phyloP scores from a whole-genome alignment of 1,140 invertebrate genomes.

The Pogonomyrmex barbatus region DNA sequence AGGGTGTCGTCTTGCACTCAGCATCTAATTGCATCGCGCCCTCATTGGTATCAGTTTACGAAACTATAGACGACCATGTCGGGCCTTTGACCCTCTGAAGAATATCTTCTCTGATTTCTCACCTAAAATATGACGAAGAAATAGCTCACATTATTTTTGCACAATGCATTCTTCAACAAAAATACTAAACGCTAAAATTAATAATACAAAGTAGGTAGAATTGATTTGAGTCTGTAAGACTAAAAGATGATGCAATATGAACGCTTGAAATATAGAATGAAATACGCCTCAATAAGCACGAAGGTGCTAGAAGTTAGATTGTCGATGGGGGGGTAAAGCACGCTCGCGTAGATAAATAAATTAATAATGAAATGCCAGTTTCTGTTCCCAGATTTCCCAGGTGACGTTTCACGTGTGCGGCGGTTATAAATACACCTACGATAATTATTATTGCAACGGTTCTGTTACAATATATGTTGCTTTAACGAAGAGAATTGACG shows the following conservation, averaged over 20 bases:
- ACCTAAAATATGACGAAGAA: slow-evolving; percentile 12
- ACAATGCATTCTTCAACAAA: background rate
- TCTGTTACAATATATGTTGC: slow-evolving; percentile 56
- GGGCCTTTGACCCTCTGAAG: slow-evolving; percentile 45
- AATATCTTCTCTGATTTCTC: slow-evolving; percentile 43
- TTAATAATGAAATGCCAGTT: slow-evolving; percentile 69
- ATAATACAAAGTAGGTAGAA: background rate
- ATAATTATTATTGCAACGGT: slow-evolving; percentile 74
- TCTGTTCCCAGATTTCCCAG: slow-evolving; percentile 75
- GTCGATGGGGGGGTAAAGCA: slow-evolving; percentile 2
- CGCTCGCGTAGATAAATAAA: slow-evolving; percentile 67
- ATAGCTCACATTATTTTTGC: background rate
- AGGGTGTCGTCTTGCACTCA: slow-evolving; percentile 56
- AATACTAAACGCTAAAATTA: background rate
- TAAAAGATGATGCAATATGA: background rate
- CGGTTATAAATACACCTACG: slow-evolving; percentile 75
- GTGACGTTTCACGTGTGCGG: slow-evolving; percentile 73
- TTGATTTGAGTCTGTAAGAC: background rate
- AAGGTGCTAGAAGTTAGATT: slow-evolving; percentile 28
- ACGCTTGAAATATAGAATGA: slow-evolving; percentile 17
- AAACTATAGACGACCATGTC: slow-evolving; percentile 1
- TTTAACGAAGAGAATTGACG: slow-evolving; percentile 22
- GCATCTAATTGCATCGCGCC: slow-evolving; percentile 45
- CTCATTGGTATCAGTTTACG: slow-evolving; percentile 36
- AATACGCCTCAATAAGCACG: background rate